These are phyloP conservation scores for Elegia similella DNA, from an alignment of 2,888 invertebrate species.

Conservation along the genomic window DNA sequence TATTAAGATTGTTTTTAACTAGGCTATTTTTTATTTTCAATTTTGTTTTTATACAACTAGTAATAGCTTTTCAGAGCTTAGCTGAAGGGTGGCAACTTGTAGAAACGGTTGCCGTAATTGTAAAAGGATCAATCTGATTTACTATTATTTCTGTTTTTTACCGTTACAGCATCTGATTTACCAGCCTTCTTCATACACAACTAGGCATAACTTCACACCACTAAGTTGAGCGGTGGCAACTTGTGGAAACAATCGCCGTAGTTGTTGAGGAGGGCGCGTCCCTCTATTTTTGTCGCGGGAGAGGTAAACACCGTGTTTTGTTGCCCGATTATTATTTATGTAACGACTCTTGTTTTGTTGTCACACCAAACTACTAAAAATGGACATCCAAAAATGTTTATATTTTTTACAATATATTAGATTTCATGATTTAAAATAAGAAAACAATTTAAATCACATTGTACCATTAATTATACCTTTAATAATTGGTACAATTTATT, in stretches of 20 bases:
- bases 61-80: not conserved
- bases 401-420: not conserved
- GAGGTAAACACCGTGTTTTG: constrained; percentile 68
- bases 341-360: constrained; percentile 72
- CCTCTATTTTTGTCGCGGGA: constrained; percentile 43
- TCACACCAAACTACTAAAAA: constrained; percentile 26
- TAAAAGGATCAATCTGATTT: too few species aligned
- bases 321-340: constrained; percentile 73
- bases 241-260: not conserved
- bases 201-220: not conserved
- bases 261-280: not conserved
- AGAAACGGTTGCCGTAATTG: not conserved
- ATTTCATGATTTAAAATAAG: too few species aligned
- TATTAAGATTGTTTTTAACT: too few species aligned
- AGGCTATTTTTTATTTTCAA: too few species aligned
- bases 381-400: not conserved
- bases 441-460: too few species aligned
- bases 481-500: too few species aligned
- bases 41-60: not conserved
- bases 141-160: not conserved
- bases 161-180: not conserved
- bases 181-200: too few species aligned
- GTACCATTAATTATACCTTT: too few species aligned
- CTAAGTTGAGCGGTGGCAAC: not conserved
- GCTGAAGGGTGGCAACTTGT: not conserved